Base-by-base conservation (phyloP, 2,888 invertebrate species). In the Syrista parreyssii region DNA sequence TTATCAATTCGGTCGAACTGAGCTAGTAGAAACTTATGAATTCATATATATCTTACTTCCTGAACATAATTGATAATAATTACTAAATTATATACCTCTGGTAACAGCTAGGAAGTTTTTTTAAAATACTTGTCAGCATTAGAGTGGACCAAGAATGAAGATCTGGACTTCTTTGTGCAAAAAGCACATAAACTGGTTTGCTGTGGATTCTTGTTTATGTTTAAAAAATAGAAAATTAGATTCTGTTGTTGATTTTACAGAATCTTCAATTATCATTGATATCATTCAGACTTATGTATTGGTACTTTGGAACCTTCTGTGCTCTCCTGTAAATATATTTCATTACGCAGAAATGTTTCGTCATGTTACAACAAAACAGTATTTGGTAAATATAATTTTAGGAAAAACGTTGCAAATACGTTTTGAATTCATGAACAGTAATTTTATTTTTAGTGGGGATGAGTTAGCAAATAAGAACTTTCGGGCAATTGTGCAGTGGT, bases 1-100 rank as follows among this genome's bases (percentile, higher is more conserved):
- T 79, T 81, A 80, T 79, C 80, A 76, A 72, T n/a, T 68, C 36
- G 40, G 74, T 75, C 74, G 73, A 78, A 75, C 78, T 76, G 72
- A 73, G 40, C 69, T 79, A 83, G 80, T 76, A 69, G 74, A 77
- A 80, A 76, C 55, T 1, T 34, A 23, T 23, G 9, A 23, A 55
- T 55, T 55, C 23, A 2, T 23, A 23, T 9, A 15, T 15, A 23
- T 6, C 6, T 23, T 23, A 2, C 55, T 55, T 55, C 23, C 23
- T 23, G 9, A 15, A 9, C 55, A 55, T 55, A 9, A 55, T 9
- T 55, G 2, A 55, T 9, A 2, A 55, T 23, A 23, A 9, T 55
- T 55, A 11, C 9, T 9, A 55, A 23, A 55, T 23, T 55, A 55
- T 55, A 6, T 15, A 9, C 9, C 9, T 55, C 23, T 55, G 2